A percentile compares a stretch with the other conserved stretches of the same genome.
phyloP scores from a whole-genome alignment of 1,140 invertebrate species.

The Popillia japonica region DNA sequence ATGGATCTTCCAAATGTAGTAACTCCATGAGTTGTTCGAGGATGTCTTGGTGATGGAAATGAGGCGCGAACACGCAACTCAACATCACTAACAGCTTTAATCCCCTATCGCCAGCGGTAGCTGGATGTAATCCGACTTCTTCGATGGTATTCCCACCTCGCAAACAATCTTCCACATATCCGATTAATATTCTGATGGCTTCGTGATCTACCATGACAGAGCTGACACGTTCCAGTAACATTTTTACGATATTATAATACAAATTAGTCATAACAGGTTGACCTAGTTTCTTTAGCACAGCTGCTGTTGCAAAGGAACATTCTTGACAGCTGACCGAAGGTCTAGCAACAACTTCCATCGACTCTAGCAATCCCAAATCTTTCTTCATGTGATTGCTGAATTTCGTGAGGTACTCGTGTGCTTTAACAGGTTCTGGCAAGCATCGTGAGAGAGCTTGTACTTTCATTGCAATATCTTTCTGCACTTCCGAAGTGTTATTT shows the following conservation, averaged over 20 bases:
- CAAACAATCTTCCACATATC: conserved; percentile 76
- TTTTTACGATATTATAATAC: conserved; percentile 93
- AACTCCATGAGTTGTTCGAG: conserved; percentile 81
- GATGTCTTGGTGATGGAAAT: conserved; percentile 89
- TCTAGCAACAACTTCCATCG: conserved; percentile 86
- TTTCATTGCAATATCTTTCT: conserved; percentile 69
- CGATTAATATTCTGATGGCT: conserved; percentile 77
- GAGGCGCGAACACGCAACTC: conserved; percentile 90
- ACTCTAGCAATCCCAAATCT: conserved; percentile 78
- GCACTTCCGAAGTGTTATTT: conserved; percentile 68
- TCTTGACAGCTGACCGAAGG: conserved; percentile 90
- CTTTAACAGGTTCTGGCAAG: conserved; percentile 93
- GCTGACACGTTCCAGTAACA: conserved; percentile 90
- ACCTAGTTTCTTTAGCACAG: conserved; percentile 92
- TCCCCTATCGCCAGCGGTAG: conserved; percentile 83
- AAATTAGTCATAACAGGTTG: conserved; percentile 93
- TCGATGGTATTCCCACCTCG: conserved; percentile 73
- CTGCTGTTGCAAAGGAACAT: conserved; percentile 83
- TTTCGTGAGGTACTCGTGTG: conserved; percentile 89
- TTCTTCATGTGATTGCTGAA: conserved; percentile 84
- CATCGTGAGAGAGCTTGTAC: conserved; percentile 63
- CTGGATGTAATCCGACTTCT: conserved; percentile 79
- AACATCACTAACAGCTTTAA: conserved; percentile 83
- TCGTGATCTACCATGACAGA: conserved; percentile 95
- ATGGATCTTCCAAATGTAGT: conserved; percentile 81